Percentiles rank a stretch among this genome's conserved stretches.
phyloP scores from a whole-genome alignment of 2,113 vertebrate species.

The Strix aluco region DNA sequence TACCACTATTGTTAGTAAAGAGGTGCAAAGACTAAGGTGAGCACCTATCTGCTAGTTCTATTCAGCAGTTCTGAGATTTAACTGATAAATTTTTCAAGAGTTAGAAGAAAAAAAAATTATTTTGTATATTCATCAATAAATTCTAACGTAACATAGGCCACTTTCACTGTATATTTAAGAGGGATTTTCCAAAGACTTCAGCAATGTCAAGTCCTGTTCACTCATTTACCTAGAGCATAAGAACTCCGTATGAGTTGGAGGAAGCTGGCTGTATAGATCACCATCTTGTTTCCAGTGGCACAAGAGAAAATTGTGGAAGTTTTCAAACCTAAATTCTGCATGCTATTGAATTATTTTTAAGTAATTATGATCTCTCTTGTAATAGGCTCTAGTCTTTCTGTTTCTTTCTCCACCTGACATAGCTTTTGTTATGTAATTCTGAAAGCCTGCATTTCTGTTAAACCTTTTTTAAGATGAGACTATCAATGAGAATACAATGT shows the following conservation, averaged over 20 bases:
- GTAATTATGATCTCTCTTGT: neutral
- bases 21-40: neutral
- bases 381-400: neutral
- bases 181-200: neutral
- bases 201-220: neutral
- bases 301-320: neutral
- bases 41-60: neutral
- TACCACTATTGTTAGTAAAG: neutral
- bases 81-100: neutral
- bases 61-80: neutral
- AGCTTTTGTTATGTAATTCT: neutral
- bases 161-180: neutral
- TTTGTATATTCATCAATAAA: neutral
- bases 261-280: rapidly evolving
- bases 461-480: neutral
- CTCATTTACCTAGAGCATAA: neutral
- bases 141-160: neutral
- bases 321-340: neutral
- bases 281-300: neutral
- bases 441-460: neutral
- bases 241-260: neutral
- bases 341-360: neutral
- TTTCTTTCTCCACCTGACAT: neutral
- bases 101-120: neutral
- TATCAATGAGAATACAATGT: neutral